Conservation (phyloP, 2,888 invertebrate species). For the Agelastica alni region DNA sequence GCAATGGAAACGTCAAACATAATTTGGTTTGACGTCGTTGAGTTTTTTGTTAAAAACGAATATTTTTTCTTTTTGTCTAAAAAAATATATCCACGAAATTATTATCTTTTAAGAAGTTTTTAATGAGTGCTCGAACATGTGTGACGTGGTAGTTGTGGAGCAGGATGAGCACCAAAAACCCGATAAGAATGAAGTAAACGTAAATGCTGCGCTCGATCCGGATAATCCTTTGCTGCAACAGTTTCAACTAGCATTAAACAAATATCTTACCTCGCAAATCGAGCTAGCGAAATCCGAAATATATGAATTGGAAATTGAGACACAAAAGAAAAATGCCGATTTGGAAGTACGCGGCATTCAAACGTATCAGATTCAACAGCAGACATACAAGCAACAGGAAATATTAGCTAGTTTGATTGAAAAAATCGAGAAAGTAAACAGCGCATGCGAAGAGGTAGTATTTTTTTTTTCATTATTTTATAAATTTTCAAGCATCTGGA, state of each 20-base stretch:
- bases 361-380: not conserved
- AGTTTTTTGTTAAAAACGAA: too few relatives aligned
- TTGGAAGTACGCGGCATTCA: not conserved
- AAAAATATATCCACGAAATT: too few relatives aligned
- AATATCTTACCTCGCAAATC: slow-evolving; percentile 34
- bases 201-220: too few relatives aligned
- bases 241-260: slow-evolving; percentile 43
- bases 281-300: not conserved
- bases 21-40: too few relatives aligned
- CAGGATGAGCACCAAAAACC: too few relatives aligned
- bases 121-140: too few relatives aligned
- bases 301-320: not conserved
- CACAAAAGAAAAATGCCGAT: not conserved
- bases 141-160: not conserved
- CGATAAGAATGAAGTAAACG: too few relatives aligned
- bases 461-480: too few relatives aligned
- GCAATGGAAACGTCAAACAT: too few relatives aligned
- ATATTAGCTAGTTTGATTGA: not conserved
- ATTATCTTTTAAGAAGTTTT: too few relatives aligned
- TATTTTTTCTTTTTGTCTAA: too few relatives aligned
- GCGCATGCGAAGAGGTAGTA: not conserved
- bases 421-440: not conserved
- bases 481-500: too few relatives aligned
- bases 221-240: slow-evolving; percentile 42
- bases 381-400: not conserved